Conservation (phyloP, 2,888 invertebrate species). For the Malacosoma neustria region DNA sequence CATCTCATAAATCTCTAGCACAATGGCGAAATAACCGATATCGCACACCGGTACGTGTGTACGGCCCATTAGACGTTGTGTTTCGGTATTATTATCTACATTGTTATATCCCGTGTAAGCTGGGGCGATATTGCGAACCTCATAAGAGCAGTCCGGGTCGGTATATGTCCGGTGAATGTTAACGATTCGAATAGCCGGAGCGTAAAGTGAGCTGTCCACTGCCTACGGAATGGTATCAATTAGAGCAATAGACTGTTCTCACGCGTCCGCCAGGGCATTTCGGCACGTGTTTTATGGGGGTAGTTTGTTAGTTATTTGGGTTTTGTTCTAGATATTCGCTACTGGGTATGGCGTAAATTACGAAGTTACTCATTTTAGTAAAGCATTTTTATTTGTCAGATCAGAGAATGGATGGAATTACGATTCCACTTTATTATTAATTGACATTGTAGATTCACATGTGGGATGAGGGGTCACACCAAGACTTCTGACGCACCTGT, state of each 20-base stretch:
- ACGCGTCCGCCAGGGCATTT: conserved; percentile 2
- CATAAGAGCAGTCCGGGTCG: conserved; percentile 25
- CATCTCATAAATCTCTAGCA: neutral
- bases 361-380: too few relatives aligned
- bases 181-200: conserved; percentile 20
- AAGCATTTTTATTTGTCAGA: too few relatives aligned
- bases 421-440: too few relatives aligned
- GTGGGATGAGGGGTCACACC: too few relatives aligned
- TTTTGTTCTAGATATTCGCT: neutral
- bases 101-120: conserved; percentile 17
- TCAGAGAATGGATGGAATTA: too few relatives aligned
- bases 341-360: too few relatives aligned
- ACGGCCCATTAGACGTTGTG: conserved; percentile 11
- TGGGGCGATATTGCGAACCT: conserved; percentile 23
- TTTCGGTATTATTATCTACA: conserved; percentile 18
- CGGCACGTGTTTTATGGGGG: neutral
- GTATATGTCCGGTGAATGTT: conserved; percentile 32
- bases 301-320: neutral
- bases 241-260: conserved; percentile 11
- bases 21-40: neutral
- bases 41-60: conserved; percentile 2
- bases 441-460: too few relatives aligned
- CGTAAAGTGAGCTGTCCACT: conserved; percentile 12
- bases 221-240: conserved; percentile 10
- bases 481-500: too few relatives aligned